Conservation (phyloP, 2,888 invertebrate species). For the Thelaira solivaga region DNA sequence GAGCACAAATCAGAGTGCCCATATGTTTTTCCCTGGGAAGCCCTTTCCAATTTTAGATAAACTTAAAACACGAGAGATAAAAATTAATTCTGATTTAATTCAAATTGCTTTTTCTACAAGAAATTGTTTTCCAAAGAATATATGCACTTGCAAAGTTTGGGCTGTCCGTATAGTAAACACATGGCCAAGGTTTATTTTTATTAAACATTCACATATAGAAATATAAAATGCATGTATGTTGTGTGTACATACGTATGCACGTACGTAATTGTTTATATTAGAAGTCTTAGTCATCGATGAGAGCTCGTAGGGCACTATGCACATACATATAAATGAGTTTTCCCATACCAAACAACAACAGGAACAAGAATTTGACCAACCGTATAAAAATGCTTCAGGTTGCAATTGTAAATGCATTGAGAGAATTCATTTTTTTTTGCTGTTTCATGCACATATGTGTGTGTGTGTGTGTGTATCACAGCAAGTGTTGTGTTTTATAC, state of each 20-base stretch:
- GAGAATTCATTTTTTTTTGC: conserved; percentile 25
- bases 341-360: conserved; percentile 43
- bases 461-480: not conserved
- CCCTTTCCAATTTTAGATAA: too few relatives aligned
- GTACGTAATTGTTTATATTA: conserved; percentile 36
- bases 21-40: too few relatives aligned
- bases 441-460: not conserved
- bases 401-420: conserved; percentile 49
- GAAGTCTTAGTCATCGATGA: conserved; percentile 36
- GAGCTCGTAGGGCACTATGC: conserved; percentile 12
- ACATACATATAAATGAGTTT: conserved; percentile 17
- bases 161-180: not conserved
- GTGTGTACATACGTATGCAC: not conserved
- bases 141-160: not conserved
- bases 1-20: too few relatives aligned
- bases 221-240: too few relatives aligned
- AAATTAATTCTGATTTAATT: not conserved
- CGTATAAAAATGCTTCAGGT: conserved; percentile 47
- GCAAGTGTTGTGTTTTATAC: too few relatives aligned
- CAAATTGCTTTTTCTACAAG: not conserved
- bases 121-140: not conserved
- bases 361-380: conserved; percentile 27
- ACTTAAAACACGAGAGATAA: too few relatives aligned
- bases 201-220: too few relatives aligned
- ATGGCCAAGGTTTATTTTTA: not conserved